Conservation (phyloP, 1,140 invertebrate genomes). For the Nephila pilipes region DNA sequence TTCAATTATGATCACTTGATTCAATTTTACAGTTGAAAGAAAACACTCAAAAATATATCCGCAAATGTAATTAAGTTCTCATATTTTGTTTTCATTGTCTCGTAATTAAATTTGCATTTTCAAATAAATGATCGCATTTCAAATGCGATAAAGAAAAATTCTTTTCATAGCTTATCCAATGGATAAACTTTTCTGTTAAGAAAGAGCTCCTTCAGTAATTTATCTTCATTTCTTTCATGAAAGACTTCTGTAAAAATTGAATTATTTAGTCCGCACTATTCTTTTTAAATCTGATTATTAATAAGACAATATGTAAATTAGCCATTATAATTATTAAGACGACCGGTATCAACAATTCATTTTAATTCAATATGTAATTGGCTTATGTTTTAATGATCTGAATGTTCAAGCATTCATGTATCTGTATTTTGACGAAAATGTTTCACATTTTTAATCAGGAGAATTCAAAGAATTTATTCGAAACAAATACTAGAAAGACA, state of each 20-base stretch:
- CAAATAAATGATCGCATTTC: not conserved
- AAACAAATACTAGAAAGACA: too few relatives aligned
- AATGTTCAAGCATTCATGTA: not conserved
- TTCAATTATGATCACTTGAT: constrained; percentile 9
- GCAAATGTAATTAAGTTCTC: not conserved
- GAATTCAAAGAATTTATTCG: too few relatives aligned
- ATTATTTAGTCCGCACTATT: not conserved
- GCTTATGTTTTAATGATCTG: not conserved
- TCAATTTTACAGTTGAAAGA: constrained; percentile 6
- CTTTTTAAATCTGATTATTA: not conserved
- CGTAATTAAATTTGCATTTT: constrained; percentile 23
- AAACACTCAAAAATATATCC: not conserved
- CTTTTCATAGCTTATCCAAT: not conserved
- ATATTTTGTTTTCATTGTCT: not conserved
- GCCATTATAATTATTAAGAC: not conserved
- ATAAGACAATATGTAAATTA: not conserved
- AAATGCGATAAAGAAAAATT: not conserved
- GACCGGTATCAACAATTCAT: not conserved
- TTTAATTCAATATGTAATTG: not conserved
- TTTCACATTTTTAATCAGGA: not conserved
- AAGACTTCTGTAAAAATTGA: not conserved
- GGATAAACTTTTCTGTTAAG: not conserved
- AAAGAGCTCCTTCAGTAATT: not conserved
- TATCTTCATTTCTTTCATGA: not conserved
- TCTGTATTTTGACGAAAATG: not conserved